Conservation (phyloP, 2,797 vertebrate species). For the Potorous gilbertii region DNA sequence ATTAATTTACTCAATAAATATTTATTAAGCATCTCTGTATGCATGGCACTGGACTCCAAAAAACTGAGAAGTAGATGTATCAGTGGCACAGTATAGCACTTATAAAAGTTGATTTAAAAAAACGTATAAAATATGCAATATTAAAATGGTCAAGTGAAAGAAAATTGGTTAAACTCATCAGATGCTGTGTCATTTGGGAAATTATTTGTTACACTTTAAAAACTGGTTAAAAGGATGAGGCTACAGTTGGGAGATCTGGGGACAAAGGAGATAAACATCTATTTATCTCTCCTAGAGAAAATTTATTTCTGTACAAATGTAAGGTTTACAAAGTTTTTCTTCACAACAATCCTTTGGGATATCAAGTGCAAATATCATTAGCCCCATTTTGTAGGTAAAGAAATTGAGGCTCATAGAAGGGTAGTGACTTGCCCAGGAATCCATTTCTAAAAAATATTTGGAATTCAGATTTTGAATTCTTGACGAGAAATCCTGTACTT, state of each 20-base stretch:
- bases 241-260: neutral
- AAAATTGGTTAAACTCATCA: neutral
- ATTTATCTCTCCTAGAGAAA: constrained; percentile 5
- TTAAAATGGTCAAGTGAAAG: neutral
- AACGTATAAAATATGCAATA: neutral
- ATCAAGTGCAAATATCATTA: neutral
- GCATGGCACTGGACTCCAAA: neutral
- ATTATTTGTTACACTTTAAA: constrained; percentile 1
- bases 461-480: neutral
- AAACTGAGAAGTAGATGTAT: neutral
- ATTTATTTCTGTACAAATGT: neutral
- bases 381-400: neutral
- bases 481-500: neutral
- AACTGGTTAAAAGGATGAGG: constrained; percentile 1
- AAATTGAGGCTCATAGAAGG: neutral
- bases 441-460: neutral
- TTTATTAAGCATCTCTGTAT: neutral
- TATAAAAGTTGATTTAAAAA: constrained; percentile 18
- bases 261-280: neutral
- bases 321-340: neutral
- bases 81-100: neutral
- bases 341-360: neutral
- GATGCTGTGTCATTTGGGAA: neutral
- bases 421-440: neutral
- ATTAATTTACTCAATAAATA: neutral